These are phyloP conservation scores for Allolobophora icterica DNA, from an alignment of 2,888 invertebrate species.

Conservation along the genomic window DNA sequence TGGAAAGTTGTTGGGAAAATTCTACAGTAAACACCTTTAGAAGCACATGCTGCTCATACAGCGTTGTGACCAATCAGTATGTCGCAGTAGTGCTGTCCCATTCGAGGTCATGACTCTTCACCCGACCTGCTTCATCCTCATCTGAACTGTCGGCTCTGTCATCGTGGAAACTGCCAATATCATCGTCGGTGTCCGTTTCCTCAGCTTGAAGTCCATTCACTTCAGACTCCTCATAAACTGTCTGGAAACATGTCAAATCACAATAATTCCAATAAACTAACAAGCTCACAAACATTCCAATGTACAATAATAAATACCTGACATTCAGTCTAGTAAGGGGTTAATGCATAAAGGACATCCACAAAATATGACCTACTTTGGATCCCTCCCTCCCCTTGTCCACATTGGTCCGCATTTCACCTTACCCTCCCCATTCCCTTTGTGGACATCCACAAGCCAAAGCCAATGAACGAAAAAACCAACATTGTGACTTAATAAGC, in stretches of 20 bases:
- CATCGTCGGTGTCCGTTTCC: constrained; percentile 54
- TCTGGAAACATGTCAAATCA: background rate
- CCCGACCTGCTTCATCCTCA: constrained; percentile 65
- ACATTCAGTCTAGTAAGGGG: too few relatives aligned
- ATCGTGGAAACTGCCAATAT: constrained; percentile 63
- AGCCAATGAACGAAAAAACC: too few relatives aligned
- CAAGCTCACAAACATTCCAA: background rate
- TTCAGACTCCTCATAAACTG: constrained; percentile 36
- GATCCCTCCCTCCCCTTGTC: too few relatives aligned
- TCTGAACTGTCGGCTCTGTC: constrained; percentile 65
- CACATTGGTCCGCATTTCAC: too few relatives aligned
- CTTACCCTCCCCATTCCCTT: too few relatives aligned
- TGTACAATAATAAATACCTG: background rate
- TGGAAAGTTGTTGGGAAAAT: constrained; percentile 13
- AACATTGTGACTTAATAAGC: too few relatives aligned
- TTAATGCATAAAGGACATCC: too few relatives aligned
- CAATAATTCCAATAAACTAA: background rate
- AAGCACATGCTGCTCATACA: background rate
- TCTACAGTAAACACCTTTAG: background rate
- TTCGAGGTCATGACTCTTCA: constrained; percentile 66
- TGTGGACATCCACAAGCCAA: too few relatives aligned
- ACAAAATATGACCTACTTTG: too few relatives aligned
- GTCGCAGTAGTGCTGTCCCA: constrained; percentile 69
- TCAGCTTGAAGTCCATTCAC: constrained; percentile 34
- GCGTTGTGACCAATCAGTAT: constrained; percentile 39